Percentiles rank a stretch among this genome's conserved stretches.
Conservation (phyloP, 2,113 vertebrate genomes). For the Probosciger aterrimus region DNA sequence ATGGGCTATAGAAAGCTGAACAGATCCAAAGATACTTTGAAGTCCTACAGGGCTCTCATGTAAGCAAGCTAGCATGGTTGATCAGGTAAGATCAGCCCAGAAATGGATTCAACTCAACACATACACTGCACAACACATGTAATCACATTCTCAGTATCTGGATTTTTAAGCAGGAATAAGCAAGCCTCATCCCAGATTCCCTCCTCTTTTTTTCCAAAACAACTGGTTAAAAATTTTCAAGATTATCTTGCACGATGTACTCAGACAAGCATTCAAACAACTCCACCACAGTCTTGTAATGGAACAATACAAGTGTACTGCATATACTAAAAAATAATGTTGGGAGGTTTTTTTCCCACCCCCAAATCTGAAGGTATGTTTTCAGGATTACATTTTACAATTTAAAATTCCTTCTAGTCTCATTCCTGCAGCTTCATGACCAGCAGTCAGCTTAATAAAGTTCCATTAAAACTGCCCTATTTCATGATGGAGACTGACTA, state of each 20-base stretch:
- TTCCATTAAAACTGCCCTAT: background rate
- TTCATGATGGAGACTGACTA: background rate
- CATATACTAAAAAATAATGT: background rate
- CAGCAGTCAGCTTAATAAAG: background rate
- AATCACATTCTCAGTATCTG: background rate
- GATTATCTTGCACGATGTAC: background rate
- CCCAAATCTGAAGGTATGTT: background rate
- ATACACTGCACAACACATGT: background rate
- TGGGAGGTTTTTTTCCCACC: fast-evolving
- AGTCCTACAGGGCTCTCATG: background rate
- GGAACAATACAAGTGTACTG: fast-evolving
- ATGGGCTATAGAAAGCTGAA: background rate
- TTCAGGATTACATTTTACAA: background rate
- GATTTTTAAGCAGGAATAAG: background rate
- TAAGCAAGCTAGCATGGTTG: background rate
- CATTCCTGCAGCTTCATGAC: background rate
- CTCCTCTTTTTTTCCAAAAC: background rate
- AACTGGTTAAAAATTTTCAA: background rate
- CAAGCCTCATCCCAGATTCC: background rate
- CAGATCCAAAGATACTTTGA: background rate
- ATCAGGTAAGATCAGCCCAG: too few species aligned
- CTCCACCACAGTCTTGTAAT: background rate
- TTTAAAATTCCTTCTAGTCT: background rate
- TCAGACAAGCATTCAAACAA: background rate
- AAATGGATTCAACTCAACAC: background rate